Evolutionary conservation across 2,113 vertebrate genomes (phyloP), one percentile per base, ranked within the genome.

Genomic region (Scomber japonicus): DNA sequence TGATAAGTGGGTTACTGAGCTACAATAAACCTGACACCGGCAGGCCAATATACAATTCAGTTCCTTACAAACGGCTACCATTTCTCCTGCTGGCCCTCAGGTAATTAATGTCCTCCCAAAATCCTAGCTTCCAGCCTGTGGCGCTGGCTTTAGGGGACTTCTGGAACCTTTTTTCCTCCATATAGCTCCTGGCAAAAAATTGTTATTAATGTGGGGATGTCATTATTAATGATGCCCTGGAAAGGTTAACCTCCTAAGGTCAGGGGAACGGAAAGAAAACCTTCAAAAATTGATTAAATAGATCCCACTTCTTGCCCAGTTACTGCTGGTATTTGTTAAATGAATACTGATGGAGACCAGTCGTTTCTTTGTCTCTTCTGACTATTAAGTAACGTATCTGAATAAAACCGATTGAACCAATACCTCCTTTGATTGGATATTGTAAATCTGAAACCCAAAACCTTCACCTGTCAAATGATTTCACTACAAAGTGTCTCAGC

Each of bases 1-100:
- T 86, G 89, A 87, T 78, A 88, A 88, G 77, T 81, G 82, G 84
- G 85, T 88, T 87, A 88, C 84, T 78, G 70, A 70, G 75, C 77
- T 68, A 80, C 85, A 74, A 70, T 88, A 88, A 92, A 91, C 61
- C 75, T 83, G 75, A 89, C 86, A 81, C 17, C 2, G 45, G n/a
- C n/a, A 71, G 51, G 54, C 71, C 77, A 70, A 86, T 89, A 84
- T 79, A 86, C 75, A 81, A 64, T 63, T 62, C 78, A 51, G 65
- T 76, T 78, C 40, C 66, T 77, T 65, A 81, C 51, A 71, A 71
- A 72, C 54, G 50, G 63, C 63, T 51, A 49, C 61, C 60, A 55
- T 65, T 83, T 88, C 44, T 78, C 70, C 69, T 70, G 71, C 76
- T 75, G 72, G 71, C 77, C 81, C 73, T 80, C 35, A 62, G 80